Conservation (phyloP, 2,888 invertebrate species). For the Exephanes ischioxanthus region DNA sequence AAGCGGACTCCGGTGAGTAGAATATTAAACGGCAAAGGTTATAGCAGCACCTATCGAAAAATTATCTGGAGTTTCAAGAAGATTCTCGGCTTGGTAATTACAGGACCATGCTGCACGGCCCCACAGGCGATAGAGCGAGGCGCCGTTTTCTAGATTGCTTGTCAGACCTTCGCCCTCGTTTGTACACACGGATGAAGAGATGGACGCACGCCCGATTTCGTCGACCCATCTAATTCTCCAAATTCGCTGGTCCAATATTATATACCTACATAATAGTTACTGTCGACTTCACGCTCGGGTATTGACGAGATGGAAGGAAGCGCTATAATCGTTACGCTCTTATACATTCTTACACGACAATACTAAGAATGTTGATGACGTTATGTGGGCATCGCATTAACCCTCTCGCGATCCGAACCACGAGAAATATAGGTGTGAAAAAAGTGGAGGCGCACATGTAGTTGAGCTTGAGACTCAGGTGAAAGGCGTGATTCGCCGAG, state of each 20-base stretch:
- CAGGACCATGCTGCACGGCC: slow-evolving; percentile 49
- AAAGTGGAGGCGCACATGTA: too few relatives aligned
- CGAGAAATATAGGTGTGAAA: too few relatives aligned
- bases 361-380: background rate
- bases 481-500: too few relatives aligned
- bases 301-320: background rate
- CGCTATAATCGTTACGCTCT: background rate
- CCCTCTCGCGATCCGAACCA: background rate
- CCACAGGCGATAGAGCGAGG: slow-evolving; percentile 58
- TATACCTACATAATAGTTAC: background rate
- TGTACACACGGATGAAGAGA: slow-evolving; percentile 14
- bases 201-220: slow-evolving; percentile 21
- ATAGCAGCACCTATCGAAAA: slow-evolving; percentile 55
- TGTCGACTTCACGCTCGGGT: background rate
- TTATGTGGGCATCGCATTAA: background rate
- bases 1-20: slow-evolving; percentile 10
- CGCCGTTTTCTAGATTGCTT: slow-evolving; percentile 63
- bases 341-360: background rate
- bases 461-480: too few relatives aligned
- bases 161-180: slow-evolving; percentile 42
- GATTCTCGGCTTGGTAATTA: slow-evolving; percentile 64
- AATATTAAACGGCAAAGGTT: slow-evolving; percentile 39
- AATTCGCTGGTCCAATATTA: background rate
- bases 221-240: background rate
- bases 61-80: slow-evolving; percentile 44